These are phyloP conservation scores for Fissipunctia ypsillon DNA, from an alignment of 2,888 invertebrate species.

Conservation along the genomic window DNA sequence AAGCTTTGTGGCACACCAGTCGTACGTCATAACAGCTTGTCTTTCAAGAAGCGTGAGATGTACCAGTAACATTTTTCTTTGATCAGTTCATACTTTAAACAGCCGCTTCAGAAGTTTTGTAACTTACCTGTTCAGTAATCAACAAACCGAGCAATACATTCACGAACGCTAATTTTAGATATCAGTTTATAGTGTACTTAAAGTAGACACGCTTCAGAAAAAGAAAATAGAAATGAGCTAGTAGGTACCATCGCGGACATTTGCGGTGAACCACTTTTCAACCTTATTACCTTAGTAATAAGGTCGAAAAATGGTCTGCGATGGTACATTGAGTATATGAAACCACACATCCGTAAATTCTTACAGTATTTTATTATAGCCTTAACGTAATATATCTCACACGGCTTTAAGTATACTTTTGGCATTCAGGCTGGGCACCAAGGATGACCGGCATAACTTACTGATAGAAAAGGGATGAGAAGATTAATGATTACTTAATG, in stretches of 20 bases:
- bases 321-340: slow-evolving; percentile 30
- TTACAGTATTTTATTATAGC: slow-evolving; percentile 19
- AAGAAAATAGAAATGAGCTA: slow-evolving; percentile 54
- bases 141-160: slow-evolving; percentile 37
- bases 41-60: slow-evolving; percentile 25
- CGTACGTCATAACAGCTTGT: slow-evolving; percentile 9
- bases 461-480: slow-evolving; percentile 18
- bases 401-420: slow-evolving; percentile 17
- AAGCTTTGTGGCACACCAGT: not conserved
- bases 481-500: slow-evolving; percentile 25
- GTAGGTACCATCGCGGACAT: too few species aligned
- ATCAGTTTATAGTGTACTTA: slow-evolving; percentile 58
- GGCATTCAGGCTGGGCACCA: slow-evolving; percentile 2
- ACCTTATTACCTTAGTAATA: too few species aligned
- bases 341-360: slow-evolving; percentile 24
- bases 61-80: slow-evolving; percentile 43
- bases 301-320: too few species aligned
- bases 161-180: slow-evolving; percentile 54
- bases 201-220: slow-evolving; percentile 51
- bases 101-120: slow-evolving; percentile 38
- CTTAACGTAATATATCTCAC: slow-evolving; percentile 3
- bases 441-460: slow-evolving; percentile 20
- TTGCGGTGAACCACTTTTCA: too few species aligned
- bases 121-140: slow-evolving; percentile 43
- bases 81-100: slow-evolving; percentile 42